phyloP scores from a whole-genome alignment of 2,113 vertebrate genomes.

The Ceyx cyanopectus region DNA sequence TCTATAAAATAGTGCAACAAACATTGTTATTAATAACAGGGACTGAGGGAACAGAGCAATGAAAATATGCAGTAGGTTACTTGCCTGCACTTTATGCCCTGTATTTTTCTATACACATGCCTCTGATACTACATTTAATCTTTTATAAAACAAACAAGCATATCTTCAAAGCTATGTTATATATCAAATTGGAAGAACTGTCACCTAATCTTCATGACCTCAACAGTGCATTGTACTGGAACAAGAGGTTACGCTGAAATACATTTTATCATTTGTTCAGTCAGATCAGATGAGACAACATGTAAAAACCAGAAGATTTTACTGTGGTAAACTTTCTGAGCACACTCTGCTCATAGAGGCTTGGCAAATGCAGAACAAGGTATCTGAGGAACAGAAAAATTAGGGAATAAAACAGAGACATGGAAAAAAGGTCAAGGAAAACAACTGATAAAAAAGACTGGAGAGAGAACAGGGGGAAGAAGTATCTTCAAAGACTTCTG shows the following conservation, averaged over 20 bases:
- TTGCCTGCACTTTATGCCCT: background rate
- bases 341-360: background rate
- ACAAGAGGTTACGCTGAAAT: background rate
- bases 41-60: background rate
- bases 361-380: background rate
- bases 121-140: background rate
- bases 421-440: background rate
- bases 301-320: background rate
- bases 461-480: background rate
- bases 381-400: background rate
- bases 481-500: background rate
- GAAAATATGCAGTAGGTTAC: background rate
- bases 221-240: background rate
- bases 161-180: background rate
- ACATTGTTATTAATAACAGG: background rate
- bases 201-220: background rate
- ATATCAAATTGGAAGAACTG: background rate
- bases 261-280: background rate
- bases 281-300: background rate
- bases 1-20: background rate
- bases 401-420: background rate
- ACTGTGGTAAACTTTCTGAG: background rate
- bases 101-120: background rate
- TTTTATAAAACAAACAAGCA: background rate
- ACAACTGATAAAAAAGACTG: accelerated